phyloP scores from a whole-genome alignment of 1,140 invertebrate species.

The Ceratina japonica region DNA sequence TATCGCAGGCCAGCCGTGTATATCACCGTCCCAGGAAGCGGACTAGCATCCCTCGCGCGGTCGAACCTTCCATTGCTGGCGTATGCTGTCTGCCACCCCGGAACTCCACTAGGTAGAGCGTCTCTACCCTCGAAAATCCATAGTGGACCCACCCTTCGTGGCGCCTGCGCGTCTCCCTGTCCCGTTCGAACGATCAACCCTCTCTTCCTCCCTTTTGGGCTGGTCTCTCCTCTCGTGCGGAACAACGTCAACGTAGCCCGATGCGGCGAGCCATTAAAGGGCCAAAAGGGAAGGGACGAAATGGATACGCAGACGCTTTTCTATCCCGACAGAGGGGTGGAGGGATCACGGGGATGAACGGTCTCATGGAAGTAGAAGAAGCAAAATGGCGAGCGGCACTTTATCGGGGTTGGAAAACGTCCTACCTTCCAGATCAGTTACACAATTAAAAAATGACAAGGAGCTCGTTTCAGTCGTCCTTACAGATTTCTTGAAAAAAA shows the following conservation, averaged over 20 bases:
- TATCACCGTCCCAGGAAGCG: conserved; percentile 54
- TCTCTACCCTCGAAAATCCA: conserved; percentile 67
- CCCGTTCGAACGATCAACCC: conserved; percentile 51
- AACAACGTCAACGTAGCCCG: conserved; percentile 32
- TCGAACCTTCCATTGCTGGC: conserved; percentile 59
- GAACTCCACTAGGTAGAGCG: conserved; percentile 51
- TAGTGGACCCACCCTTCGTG: conserved; percentile 63
- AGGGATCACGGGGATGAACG: neutral
- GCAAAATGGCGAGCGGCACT: conserved; percentile 37
- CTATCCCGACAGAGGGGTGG: neutral
- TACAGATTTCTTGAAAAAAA: too few species aligned
- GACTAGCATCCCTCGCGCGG: conserved; percentile 55
- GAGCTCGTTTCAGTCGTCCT: too few species aligned
- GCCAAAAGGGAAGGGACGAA: conserved; percentile 7
- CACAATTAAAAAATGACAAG: too few species aligned
- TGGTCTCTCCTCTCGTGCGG: conserved; percentile 12
- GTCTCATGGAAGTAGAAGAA: neutral
- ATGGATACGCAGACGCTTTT: conserved; percentile 25
- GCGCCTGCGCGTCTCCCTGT: conserved; percentile 60
- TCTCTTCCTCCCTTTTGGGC: neutral
- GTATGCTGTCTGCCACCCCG: conserved; percentile 64
- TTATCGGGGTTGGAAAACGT: too few species aligned
- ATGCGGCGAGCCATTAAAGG: conserved; percentile 13
- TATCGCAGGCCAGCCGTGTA: conserved; percentile 32
- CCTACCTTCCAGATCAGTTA: too few species aligned